Percentiles rank a stretch among this genome's conserved stretches.
phyloP scores from a whole-genome alignment of 2,113 vertebrate genomes.

The Lota lota region DNA sequence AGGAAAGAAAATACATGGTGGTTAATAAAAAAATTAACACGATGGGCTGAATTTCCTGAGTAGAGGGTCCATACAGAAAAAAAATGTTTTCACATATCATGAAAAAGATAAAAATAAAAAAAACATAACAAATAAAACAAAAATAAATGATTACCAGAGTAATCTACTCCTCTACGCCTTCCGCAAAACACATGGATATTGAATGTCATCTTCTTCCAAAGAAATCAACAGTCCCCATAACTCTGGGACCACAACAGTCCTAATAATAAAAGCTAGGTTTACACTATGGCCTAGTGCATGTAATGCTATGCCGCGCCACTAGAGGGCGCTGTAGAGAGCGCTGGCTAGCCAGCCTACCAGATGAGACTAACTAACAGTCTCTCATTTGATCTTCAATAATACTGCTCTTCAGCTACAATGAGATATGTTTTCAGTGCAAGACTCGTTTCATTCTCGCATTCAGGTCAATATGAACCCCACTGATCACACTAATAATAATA shows the following conservation, averaged over 20 bases:
- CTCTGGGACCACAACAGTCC: constrained; percentile 41
- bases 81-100: constrained; percentile 46
- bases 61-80: constrained; percentile 54
- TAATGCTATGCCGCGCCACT: constrained; percentile 42
- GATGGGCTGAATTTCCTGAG: constrained; percentile 66
- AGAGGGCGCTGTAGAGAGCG: constrained; percentile 54
- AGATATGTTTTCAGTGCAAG: constrained; percentile 78
- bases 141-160: background rate
- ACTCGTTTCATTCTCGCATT: constrained; percentile 58
- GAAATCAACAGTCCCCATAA: constrained; percentile 46
- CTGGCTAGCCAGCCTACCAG: constrained; percentile 20
- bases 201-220: constrained; percentile 44
- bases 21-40: constrained; percentile 30
- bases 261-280: constrained; percentile 43
- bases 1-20: constrained; percentile 29
- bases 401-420: constrained; percentile 69
- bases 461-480: constrained; percentile 42
- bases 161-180: too few relatives aligned
- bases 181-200: constrained; percentile 32
- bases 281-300: constrained; percentile 42
- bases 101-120: constrained; percentile 18
- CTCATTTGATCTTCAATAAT: constrained; percentile 72
- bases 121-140: constrained; percentile 20
- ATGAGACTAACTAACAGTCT: constrained; percentile 42
- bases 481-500: constrained; percentile 35